Evolutionary conservation across 1,140 invertebrate species (phyloP).

Genomic region (Ostrea denselamellosa): DNA sequence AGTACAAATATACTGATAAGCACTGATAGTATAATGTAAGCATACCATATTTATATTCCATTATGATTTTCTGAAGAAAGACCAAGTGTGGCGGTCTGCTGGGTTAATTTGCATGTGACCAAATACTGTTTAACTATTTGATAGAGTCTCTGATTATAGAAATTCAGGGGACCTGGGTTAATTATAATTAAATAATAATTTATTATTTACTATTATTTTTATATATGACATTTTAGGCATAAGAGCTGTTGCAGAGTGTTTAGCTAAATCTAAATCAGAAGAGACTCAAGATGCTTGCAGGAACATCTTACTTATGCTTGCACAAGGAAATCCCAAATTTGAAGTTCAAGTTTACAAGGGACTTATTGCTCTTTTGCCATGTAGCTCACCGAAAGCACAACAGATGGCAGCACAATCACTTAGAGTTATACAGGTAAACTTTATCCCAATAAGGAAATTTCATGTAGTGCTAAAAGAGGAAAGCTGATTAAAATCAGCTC

Average conservation of each 20-base stretch:
- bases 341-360: conserved; percentile 79
- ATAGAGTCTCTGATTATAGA: no score
- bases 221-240: conserved; percentile 71
- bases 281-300: conserved; percentile 77
- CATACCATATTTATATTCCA: no score
- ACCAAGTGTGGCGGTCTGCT: no score
- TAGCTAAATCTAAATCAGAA: conserved; percentile 78
- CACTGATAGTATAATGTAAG: no score
- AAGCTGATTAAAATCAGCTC: no score
- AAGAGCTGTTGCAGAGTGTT: conserved; percentile 77
- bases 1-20: not conserved
- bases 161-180: no score
- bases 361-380: conserved; percentile 78
- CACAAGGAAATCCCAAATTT: conserved; percentile 79
- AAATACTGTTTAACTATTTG: no score
- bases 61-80: no score
- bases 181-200: no score
- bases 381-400: conserved; percentile 79
- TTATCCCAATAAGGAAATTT: not conserved
- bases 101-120: no score
- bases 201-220: not conserved
- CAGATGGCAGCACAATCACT: conserved; percentile 78
- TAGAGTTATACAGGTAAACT: conserved; percentile 74
- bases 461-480: not conserved
- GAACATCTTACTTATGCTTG: conserved; percentile 75